Evolutionary conservation across 2,888 invertebrate genomes (phyloP).

Genomic region (Agelastica alni): DNA sequence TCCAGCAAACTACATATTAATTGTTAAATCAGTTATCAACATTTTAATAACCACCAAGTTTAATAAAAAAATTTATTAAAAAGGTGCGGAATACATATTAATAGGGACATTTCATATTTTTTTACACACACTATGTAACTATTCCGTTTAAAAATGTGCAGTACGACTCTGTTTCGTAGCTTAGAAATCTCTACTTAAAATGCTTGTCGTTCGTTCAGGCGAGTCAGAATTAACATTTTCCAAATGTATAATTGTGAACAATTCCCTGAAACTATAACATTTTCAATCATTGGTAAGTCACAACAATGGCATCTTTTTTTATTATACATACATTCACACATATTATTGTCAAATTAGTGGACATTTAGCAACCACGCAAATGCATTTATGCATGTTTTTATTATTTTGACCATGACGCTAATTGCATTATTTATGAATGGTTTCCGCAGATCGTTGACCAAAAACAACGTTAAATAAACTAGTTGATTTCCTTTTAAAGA

Average conservation of each 20-base stretch:
- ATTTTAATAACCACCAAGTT: no score
- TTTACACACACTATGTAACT: no score
- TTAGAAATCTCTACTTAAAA: constrained; percentile 30
- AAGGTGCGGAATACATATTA: no score
- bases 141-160: no score
- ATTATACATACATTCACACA: constrained; percentile 23
- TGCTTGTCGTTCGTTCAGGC: constrained; percentile 45
- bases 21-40: no score
- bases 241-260: constrained; percentile 43
- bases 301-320: constrained; percentile 28
- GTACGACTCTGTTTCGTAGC: constrained; percentile 13
- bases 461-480: constrained; percentile 3
- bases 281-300: constrained; percentile 24
- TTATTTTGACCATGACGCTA: constrained; percentile 17
- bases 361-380: constrained; percentile 20
- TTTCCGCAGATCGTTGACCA: constrained; percentile 19
- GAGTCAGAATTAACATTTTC: constrained; percentile 43
- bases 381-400: constrained; percentile 18
- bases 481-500: not conserved
- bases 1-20: no score
- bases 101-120: no score
- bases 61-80: no score
- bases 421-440: constrained; percentile 17
- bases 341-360: constrained; percentile 28
- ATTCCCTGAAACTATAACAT: constrained; percentile 40